Evolutionary conservation across 1,140 invertebrate genomes (phyloP).

Genomic region (Drosophila bifasciata): DNA sequence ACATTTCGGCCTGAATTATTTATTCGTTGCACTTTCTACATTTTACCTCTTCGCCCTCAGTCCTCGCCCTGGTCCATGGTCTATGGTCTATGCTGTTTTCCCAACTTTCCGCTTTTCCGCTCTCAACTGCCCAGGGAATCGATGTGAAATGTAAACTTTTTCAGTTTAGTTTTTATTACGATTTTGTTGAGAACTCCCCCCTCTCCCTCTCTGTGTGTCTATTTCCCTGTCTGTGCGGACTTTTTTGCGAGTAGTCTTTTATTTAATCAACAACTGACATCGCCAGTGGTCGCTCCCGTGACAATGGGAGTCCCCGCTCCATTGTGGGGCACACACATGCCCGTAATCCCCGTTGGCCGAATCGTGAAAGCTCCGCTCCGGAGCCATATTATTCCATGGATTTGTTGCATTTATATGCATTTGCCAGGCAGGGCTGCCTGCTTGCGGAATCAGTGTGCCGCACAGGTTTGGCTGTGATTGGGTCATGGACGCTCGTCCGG

Average conservation of each 20-base stretch:
- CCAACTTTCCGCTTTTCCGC: background rate
- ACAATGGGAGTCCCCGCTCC: conserved; percentile 31
- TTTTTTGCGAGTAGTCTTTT: conserved; percentile 53
- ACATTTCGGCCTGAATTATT: conserved; percentile 80
- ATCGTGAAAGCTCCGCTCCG: conserved; percentile 67
- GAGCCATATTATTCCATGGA: conserved; percentile 75
- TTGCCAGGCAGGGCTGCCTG: conserved; percentile 52
- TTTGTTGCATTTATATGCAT: conserved; percentile 74
- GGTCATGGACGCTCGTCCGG: no score
- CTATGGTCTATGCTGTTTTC: conserved; percentile 8
- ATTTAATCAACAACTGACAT: conserved; percentile 79
- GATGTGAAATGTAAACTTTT: conserved; percentile 72
- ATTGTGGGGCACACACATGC: conserved; percentile 45
- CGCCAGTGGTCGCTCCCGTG: conserved; percentile 61
- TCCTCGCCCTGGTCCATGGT: conserved; percentile 16
- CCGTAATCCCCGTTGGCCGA: conserved; percentile 69
- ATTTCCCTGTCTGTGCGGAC: conserved; percentile 9
- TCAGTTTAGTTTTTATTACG: conserved; percentile 52
- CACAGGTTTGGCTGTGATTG: conserved; percentile 71
- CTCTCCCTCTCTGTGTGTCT: conserved; percentile 22
- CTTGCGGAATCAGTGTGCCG: conserved; percentile 53
- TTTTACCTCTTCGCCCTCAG: conserved; percentile 14
- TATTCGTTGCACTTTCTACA: conserved; percentile 70
- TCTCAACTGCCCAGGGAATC: conserved; percentile 50
- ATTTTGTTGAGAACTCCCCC: conserved; percentile 34